Evolutionary conservation across 2,797 vertebrate species (phyloP).

Genomic region (Craterocephalus amniculus): DNA sequence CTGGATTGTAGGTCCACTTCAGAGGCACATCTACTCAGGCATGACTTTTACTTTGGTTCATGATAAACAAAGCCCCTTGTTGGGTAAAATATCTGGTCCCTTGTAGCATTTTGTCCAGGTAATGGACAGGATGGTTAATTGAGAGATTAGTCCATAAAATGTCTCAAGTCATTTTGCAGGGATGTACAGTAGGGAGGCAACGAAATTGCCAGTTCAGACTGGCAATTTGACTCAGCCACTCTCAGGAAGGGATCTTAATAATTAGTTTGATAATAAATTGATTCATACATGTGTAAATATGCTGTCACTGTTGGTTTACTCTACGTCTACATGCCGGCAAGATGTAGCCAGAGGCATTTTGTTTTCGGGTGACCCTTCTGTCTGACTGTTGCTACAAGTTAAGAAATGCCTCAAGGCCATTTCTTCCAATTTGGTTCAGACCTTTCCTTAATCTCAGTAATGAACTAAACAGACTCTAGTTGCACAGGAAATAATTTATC

Average conservation of each 20-base stretch:
- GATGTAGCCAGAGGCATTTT: not conserved
- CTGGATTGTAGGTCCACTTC: conserved; percentile 3
- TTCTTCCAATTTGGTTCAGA: not conserved
- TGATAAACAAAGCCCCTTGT: too few species aligned
- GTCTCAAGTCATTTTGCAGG: too few species aligned
- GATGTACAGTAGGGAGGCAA: too few species aligned
- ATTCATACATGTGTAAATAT: too few species aligned
- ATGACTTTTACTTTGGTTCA: not conserved
- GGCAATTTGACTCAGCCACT: too few species aligned
- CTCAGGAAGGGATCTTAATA: too few species aligned
- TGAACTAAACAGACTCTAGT: not conserved
- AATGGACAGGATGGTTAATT: not conserved
- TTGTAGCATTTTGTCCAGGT: not conserved
- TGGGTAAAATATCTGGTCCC: too few species aligned
- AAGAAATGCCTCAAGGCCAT: not conserved
- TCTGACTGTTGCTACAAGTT: not conserved
- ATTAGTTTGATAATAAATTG: too few species aligned
- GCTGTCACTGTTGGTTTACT: too few species aligned
- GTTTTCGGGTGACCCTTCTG: not conserved
- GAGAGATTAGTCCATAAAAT: too few species aligned
- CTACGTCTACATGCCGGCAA: not conserved
- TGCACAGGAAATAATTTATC: not conserved
- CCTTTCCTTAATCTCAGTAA: not conserved
- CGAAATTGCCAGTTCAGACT: too few species aligned
- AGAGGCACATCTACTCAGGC: not conserved